Percentiles rank a stretch among this genome's conserved stretches.
Evolutionary conservation across 2,888 invertebrate genomes (phyloP).

Genomic region (Mimumesa dahlbomi): DNA sequence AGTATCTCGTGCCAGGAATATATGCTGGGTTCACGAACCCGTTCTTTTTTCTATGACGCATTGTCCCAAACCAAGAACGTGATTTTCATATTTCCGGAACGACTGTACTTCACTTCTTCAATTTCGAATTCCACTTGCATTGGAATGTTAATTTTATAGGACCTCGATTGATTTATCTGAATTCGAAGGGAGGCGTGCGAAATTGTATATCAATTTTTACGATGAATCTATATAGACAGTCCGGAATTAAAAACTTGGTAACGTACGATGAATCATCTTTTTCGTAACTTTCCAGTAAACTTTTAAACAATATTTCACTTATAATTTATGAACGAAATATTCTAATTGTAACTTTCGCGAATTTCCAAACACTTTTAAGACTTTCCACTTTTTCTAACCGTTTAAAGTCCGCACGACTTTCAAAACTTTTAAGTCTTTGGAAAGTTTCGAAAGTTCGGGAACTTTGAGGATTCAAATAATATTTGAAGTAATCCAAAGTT

Average conservation of each 20-base stretch:
- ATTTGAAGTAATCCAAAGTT: too few species aligned
- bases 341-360: too few species aligned
- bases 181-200: too few species aligned
- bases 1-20: conserved; percentile 40
- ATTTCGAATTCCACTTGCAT: not conserved
- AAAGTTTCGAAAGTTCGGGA: not conserved
- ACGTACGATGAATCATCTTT: too few species aligned
- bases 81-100: conserved; percentile 30
- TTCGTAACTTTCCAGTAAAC: too few species aligned
- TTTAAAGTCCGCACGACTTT: not conserved
- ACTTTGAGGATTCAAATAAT: not conserved
- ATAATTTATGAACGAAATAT: too few species aligned
- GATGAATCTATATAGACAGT: too few species aligned
- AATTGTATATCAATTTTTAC: too few species aligned
- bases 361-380: not conserved
- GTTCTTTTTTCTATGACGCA: conserved; percentile 26
- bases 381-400: not conserved
- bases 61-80: conserved; percentile 26
- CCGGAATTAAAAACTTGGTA: too few species aligned
- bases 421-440: conserved; percentile 5
- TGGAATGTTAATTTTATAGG: conserved; percentile 1
- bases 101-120: not conserved
- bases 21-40: conserved; percentile 23
- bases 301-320: too few species aligned
- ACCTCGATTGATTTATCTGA: too few species aligned